Evolutionary conservation across 1,140 invertebrate genomes (phyloP).

Genomic region (Andricus grossulariae): DNA sequence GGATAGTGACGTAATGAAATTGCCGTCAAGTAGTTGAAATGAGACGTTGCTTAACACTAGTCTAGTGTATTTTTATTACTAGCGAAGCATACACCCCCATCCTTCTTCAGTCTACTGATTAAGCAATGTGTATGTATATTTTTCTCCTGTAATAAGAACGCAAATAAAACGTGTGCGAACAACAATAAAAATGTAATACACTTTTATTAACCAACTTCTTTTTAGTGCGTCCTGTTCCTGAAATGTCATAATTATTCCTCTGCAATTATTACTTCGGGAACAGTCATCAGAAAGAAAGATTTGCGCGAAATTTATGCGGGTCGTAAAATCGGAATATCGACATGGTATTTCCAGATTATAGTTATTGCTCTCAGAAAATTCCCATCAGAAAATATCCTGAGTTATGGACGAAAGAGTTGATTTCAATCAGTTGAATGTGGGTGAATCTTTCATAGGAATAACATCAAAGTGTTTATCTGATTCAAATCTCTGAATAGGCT

Average conservation of each 20-base stretch:
- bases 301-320: neutral
- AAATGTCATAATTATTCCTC: conserved; percentile 14
- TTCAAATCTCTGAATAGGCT: too few species aligned
- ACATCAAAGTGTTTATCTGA: too few species aligned
- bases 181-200: conserved; percentile 8
- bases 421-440: too few species aligned
- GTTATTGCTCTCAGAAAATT: too few species aligned
- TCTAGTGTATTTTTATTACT: conserved; percentile 18
- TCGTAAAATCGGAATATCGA: conserved; percentile 9
- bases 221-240: conserved; percentile 16
- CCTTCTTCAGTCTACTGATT: conserved; percentile 22
- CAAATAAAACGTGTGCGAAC: conserved; percentile 17
- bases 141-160: neutral
- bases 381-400: too few species aligned
- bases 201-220: conserved; percentile 18
- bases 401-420: too few species aligned
- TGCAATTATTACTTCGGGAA: neutral
- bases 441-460: too few species aligned
- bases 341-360: neutral
- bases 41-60: conserved; percentile 12
- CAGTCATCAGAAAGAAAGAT: neutral
- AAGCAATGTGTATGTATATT: conserved; percentile 17
- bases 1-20: conserved; percentile 10
- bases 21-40: conserved; percentile 1
- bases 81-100: neutral